Evolutionary conservation across 2,888 invertebrate species (phyloP).

Genomic region (Himalopsyche tibetana): DNA sequence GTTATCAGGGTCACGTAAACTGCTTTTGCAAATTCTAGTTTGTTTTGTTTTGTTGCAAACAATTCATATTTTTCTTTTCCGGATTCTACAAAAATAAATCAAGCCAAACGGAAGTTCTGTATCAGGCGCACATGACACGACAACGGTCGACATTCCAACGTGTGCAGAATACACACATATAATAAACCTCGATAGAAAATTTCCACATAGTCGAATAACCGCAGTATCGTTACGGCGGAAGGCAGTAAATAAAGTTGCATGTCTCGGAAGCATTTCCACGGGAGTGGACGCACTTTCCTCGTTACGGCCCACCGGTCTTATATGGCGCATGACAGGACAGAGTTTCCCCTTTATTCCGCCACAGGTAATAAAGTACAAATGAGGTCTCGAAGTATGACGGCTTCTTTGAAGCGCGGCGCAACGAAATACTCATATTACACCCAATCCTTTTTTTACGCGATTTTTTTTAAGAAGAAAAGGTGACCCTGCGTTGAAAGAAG

Average conservation of each 20-base stretch:
- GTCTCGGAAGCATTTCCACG: constrained; percentile 55
- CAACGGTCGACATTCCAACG: background rate
- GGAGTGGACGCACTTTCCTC: constrained; percentile 55
- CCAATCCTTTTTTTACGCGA: too few species aligned
- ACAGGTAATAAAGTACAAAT: constrained; percentile 25
- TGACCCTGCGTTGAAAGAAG: too few species aligned
- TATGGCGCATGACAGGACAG: constrained; percentile 20
- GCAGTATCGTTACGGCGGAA: constrained; percentile 38
- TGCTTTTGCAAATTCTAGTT: too few species aligned
- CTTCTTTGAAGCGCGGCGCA: background rate
- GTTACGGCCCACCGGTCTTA: constrained; percentile 19
- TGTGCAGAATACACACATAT: background rate
- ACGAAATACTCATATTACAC: too few species aligned
- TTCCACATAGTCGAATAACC: background rate
- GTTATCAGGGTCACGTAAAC: too few species aligned
- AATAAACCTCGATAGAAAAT: background rate
- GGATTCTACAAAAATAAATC: constrained; percentile 6
- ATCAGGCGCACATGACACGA: constrained; percentile 3
- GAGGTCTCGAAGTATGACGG: background rate
- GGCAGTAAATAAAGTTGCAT: constrained; percentile 58
- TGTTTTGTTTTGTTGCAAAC: background rate
- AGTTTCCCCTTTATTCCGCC: background rate
- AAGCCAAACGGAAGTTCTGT: constrained; percentile 15
- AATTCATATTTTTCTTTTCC: background rate
- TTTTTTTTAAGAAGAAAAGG: too few species aligned